Evolutionary conservation across 2,888 invertebrate genomes (phyloP).

Genomic region (Uloborus plumipes): DNA sequence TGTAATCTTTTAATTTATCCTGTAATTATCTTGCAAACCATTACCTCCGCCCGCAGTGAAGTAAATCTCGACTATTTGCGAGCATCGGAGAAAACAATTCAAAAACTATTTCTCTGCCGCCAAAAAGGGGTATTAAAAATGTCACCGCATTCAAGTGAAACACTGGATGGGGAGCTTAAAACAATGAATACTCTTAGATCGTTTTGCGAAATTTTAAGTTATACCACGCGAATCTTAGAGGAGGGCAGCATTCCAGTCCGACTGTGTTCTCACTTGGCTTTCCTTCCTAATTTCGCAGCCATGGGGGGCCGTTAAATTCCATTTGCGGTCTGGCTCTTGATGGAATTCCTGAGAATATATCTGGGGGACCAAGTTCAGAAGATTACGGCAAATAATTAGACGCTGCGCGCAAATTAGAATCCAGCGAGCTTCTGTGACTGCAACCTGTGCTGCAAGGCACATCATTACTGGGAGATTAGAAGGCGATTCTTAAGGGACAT

Average conservation of each 20-base stretch:
- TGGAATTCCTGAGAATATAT: constrained; percentile 53
- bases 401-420: constrained; percentile 50
- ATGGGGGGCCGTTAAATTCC: constrained; percentile 48
- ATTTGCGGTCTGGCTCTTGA: constrained; percentile 48
- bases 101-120: constrained; percentile 26
- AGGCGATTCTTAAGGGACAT: constrained; percentile 20
- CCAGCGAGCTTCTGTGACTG: neutral
- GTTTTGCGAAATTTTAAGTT: constrained; percentile 44
- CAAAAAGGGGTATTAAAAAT: constrained; percentile 26
- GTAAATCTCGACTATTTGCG: neutral
- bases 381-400: constrained; percentile 57
- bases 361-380: constrained; percentile 28
- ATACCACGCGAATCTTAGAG: constrained; percentile 32
- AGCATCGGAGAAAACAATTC: constrained; percentile 20
- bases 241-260: constrained; percentile 33
- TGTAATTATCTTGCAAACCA: constrained; percentile 1
- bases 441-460: constrained; percentile 29
- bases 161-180: constrained; percentile 18
- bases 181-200: constrained; percentile 46
- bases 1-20: constrained; percentile 15
- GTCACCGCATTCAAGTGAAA: constrained; percentile 4
- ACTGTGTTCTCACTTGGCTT: constrained; percentile 21
- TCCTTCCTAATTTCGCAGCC: constrained; percentile 21
- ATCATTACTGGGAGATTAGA: constrained; percentile 42
- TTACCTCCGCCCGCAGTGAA: neutral